Evolutionary conservation across 2,888 invertebrate genomes (phyloP), one percentile per base, ranked within the genome.

Genomic region (Caenorhabditis becei): DNA sequence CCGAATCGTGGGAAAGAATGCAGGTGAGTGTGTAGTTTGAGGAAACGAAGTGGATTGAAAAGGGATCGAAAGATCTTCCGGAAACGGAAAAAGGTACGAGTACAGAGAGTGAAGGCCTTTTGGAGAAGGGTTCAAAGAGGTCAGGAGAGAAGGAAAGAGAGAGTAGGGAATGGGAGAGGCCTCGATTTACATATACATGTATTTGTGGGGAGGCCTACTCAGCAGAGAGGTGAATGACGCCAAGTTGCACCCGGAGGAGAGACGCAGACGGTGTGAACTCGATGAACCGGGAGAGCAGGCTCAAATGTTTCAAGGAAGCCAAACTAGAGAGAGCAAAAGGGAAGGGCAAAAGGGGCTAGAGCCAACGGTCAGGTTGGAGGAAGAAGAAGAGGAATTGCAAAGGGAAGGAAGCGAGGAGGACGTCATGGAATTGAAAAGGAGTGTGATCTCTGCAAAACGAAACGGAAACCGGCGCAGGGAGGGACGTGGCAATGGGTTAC

Each of bases 221-320:
- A 51, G 26, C 2, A 18, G 24, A 24, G 51, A 51, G 51, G 51
- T 51, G 51, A 51, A 32, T 56, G 56, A 56, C 58, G 58, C 58
- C 58, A 59, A 59, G 35, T 37, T 59, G 58, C 58, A 59, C 58
- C 58, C 58, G 37, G 8, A 20, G 2, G 4, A 23, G 51, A 51
- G 51, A 51, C 51, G 51, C 51, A 51, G 51, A 51, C 51, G 51
- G 51, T 11, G 24, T 51, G 51, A 51, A 51, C 51, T 51, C 51
- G 51, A 24, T 24, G 51, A 51, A 51, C 51, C 51, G 51, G 51
- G 41, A 51, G 20, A 47, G 47, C n/a, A n/a, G 18, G 47, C 47
- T 47, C 47, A 47, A 47, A 47, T 47, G 47, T 51, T 51, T 51
- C 51, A 51, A 51, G 26, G 51, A 51, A 51, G 51, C 23, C 24